Evolutionary conservation across 2,888 invertebrate genomes (phyloP), one percentile per base, ranked within the genome.

Genomic region (Drosophila ustulata): DNA sequence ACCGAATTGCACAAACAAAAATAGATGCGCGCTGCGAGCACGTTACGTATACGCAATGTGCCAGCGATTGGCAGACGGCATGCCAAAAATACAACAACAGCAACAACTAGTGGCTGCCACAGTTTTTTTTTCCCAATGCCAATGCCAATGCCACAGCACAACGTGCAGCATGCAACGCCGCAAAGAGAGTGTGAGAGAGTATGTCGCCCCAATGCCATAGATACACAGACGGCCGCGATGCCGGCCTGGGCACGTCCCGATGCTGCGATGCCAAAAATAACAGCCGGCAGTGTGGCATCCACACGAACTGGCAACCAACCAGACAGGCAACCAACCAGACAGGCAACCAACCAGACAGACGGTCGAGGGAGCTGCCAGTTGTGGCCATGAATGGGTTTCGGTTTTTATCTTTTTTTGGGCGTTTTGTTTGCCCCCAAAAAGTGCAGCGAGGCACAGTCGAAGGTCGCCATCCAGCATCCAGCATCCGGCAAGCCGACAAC

Each of bases 71-170:
- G 64, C 78, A 74, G 53, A 59, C 74, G 49, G 62, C 78, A 68
- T 52, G 79, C 82, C 82, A 80, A 82, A 86, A 88, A 86, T 82
- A 79, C 32, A 66, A 43, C 30, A 66, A 30, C 30, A 41, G 34
- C 39, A 56, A 59, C 28, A 49, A 23, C 50, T 32, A 63, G 11
- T 66, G 63, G 56, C 58, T 87, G 87, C 88, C 89, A 85, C 84
- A 89, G 68, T 89, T 82, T 81, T 71, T 88, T 82, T 79, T 69
- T 58, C 76, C n/a, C n/a, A n/a, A n/a, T n/a, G n/a, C n/a, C 84
- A 85, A 85, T 85, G 84, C 89, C 84, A 85, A 84, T 89, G 84
- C 87, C 89, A 76, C 78, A 70, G 49, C 62, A 71, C 74, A 67
- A 46, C 62, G 61, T 58, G 64, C 74, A 72, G 79, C 69, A 87